phyloP scores from a whole-genome alignment of 2,888 invertebrate genomes.

The Platycheirus albimanus region DNA sequence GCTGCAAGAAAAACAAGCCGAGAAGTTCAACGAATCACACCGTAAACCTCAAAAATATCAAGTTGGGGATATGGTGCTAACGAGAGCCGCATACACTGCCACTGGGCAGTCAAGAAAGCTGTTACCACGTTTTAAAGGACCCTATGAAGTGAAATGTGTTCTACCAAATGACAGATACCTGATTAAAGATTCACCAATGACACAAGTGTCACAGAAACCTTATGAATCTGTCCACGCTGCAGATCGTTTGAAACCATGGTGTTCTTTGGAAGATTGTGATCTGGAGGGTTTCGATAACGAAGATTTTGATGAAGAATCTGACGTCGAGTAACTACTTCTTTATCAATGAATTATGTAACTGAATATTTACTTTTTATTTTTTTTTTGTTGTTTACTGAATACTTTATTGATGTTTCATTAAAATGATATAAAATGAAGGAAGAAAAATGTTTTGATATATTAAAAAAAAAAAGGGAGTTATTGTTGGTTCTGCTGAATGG shows the following conservation, averaged over 20 bases:
- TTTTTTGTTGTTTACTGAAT: neutral
- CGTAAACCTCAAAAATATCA: too few relatives aligned
- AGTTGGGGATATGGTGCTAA: too few relatives aligned
- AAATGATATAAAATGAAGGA: neutral
- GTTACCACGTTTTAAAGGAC: too few relatives aligned
- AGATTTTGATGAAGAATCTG: neutral
- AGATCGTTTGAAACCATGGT: conserved; percentile 23
- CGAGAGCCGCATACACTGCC: too few relatives aligned
- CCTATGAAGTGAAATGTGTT: too few relatives aligned
- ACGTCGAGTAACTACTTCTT: neutral
- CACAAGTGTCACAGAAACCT: neutral
- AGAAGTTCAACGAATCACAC: conserved; percentile 4
- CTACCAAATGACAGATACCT: conserved; percentile 15
- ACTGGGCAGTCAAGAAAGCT: too few relatives aligned
- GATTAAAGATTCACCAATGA: conserved; percentile 1
- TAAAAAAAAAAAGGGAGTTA: neutral
- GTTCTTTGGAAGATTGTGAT: conserved; percentile 29
- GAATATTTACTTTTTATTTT: neutral
- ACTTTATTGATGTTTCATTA: neutral
- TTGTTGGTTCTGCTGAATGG: neutral
- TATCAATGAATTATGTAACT: neutral
- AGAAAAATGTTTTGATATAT: neutral
- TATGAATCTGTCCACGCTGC: conserved; percentile 10
- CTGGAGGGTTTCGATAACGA: conserved; percentile 1
- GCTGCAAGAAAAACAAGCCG: conserved; percentile 14